These are phyloP conservation scores for Varanus komodoensis DNA, from an alignment of 2,113 vertebrate genomes.

Conservation along the genomic window DNA sequence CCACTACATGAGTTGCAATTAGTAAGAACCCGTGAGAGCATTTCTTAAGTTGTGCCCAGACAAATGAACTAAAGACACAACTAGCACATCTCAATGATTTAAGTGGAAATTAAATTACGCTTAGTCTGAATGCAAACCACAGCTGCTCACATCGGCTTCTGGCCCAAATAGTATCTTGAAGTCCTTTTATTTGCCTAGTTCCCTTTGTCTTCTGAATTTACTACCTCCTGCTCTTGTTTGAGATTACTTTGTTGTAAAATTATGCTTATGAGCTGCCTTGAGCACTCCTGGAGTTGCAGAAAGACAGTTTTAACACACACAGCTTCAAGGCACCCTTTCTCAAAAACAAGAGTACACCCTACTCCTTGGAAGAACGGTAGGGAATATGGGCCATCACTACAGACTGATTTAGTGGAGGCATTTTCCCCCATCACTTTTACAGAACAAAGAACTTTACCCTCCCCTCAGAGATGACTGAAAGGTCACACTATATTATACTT, in stretches of 20 bases:
- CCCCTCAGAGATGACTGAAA: neutral
- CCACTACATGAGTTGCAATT: too few relatives aligned
- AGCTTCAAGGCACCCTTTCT: neutral
- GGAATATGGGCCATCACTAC: neutral
- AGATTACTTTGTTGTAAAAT: neutral
- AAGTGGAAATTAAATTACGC: neutral
- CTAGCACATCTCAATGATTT: neutral
- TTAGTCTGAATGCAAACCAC: neutral
- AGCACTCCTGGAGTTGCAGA: too few relatives aligned
- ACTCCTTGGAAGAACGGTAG: neutral
- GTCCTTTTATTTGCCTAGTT: neutral
- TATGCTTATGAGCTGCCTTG: neutral
- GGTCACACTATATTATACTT: neutral
- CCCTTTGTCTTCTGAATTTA: neutral
- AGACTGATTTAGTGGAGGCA: neutral
- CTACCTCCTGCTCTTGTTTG: neutral
- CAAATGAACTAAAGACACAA: neutral
- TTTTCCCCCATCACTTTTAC: neutral
- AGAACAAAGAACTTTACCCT: neutral
- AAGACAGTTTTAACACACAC: neutral
- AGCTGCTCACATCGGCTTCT: neutral
- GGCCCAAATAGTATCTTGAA: neutral
- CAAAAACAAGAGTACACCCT: neutral
- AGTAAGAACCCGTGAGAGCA: too few relatives aligned
- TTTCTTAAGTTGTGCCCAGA: neutral